Base-by-base conservation (phyloP, 1,140 invertebrate species). In the Drosophila murphyi region DNA sequence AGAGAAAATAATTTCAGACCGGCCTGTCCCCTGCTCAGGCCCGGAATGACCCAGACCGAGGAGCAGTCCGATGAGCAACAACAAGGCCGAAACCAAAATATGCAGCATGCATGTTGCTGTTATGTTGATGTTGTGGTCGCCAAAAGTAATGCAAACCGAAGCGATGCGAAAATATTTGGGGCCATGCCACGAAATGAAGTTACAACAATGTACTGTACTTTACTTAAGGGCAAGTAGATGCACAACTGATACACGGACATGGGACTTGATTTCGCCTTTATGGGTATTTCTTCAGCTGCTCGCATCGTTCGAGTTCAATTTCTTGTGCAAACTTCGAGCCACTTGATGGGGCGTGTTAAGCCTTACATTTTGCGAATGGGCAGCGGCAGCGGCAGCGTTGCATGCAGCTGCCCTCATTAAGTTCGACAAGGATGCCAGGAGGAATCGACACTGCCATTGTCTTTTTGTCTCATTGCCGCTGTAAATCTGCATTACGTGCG, bases 121-220 rank as follows among this genome's bases (percentile, higher is more conserved):
- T 81, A 73, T 68, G 56, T 57, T 82, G 70, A 68, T 63, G 82
- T 74, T 86, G 82, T 62, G 82, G 83, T 87, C 62, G 72, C 80
- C 76, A 79, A 78, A 20, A 68, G 61, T 54, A 72, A 79, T 65
- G 32, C 48, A 59, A 31, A 6, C 54, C 34, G 61, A 73, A 77
- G 60, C 67, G 61, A 81, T 69, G 81, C 69, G 71, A 89, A 88
- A 89, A 88, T 89, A 85, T 88, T 89, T 76, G 85, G 79, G 85
- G 76, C 83, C 83, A 79, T 83, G 83, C 83, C 72, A 89, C 78
- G 80, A 88, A 88, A 88, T 88, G 77, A 88, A 88, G 85, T 88
- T 88, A 85, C 85, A 88, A 88, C 85, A 89, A 88, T 80, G 89
- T 88, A 88, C 85, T 88, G 88, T 88, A 88, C 85, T 88, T 88